A percentile compares a stretch with the other conserved stretches of the same genome.
Evolutionary conservation across 2,797 vertebrate species (phyloP).

Genomic region (Enteromius afrohamiltoni): DNA sequence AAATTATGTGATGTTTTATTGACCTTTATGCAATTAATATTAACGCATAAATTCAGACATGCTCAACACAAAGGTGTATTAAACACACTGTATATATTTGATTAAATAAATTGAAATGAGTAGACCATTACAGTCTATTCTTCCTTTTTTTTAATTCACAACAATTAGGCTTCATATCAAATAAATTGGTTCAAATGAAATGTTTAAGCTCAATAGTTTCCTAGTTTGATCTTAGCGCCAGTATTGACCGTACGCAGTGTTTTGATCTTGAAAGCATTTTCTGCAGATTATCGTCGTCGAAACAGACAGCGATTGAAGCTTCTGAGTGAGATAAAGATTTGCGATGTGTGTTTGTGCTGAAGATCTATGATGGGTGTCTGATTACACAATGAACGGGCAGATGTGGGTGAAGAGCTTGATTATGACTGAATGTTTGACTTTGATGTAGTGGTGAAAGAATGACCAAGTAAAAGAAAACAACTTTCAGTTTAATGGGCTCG

Average conservation of each 20-base stretch:
- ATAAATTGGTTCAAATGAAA: slow-evolving; percentile 4
- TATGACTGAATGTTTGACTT: slow-evolving; percentile 40
- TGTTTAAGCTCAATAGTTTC: slow-evolving; percentile 5
- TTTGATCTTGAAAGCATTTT: slow-evolving; percentile 29
- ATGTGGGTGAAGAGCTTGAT: slow-evolving; percentile 48
- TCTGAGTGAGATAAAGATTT: slow-evolving; percentile 41
- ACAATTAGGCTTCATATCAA: not conserved
- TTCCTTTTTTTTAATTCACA: not conserved
- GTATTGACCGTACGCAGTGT: not conserved
- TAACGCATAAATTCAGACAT: not conserved
- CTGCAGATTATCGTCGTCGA: not conserved
- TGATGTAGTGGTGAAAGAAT: slow-evolving; percentile 36
- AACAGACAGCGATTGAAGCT: slow-evolving; percentile 30
- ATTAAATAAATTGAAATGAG: not conserved
- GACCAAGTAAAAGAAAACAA: slow-evolving; percentile 54
- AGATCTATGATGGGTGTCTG: slow-evolving; percentile 32
- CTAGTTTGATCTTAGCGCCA: slow-evolving; percentile 16
- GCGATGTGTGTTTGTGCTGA: slow-evolving; percentile 6
- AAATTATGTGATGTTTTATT: not conserved
- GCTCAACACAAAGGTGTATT: not conserved
- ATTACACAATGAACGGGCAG: slow-evolving; percentile 35
- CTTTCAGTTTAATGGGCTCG: slow-evolving; percentile 50
- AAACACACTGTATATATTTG: not conserved
- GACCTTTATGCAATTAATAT: not conserved
- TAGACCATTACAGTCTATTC: not conserved